A percentile compares a stretch with the other conserved stretches of the same genome.
phyloP scores from a whole-genome alignment of 1,140 invertebrate genomes.

The Andricus grossulariae region DNA sequence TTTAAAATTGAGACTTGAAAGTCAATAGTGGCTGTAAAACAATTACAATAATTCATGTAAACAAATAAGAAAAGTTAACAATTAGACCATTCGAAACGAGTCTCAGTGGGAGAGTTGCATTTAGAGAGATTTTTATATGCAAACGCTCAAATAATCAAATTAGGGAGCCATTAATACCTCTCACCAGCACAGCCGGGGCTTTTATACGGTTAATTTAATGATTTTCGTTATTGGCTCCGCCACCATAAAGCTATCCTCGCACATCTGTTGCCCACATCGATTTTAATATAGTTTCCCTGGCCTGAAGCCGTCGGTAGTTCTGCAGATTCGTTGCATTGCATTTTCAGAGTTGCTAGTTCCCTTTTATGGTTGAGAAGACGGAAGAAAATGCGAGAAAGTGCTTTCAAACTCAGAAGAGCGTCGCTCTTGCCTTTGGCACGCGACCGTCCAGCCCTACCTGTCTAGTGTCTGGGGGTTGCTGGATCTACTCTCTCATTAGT shows the following conservation, averaged over 20 bases:
- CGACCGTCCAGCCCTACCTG: neutral
- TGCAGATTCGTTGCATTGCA: neutral
- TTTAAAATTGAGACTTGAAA: no score
- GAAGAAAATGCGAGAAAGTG: neutral
- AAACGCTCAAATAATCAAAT: conserved; percentile 68
- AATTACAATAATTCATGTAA: no score
- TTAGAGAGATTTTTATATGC: conserved; percentile 38
- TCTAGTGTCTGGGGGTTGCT: no score
- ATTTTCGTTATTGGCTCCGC: conserved; percentile 71
- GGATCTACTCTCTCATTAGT: neutral
- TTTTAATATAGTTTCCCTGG: conserved; percentile 68
- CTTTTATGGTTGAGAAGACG: neutral
- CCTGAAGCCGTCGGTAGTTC: neutral
- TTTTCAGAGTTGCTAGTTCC: neutral
- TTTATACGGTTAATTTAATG: conserved; percentile 67
- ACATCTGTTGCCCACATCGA: conserved; percentile 73
- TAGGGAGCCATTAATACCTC: conserved; percentile 66
- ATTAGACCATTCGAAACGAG: neutral
- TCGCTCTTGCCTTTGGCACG: neutral
- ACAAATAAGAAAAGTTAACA: no score
- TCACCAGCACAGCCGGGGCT: conserved; percentile 20
- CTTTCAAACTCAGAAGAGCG: neutral
- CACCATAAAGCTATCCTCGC: conserved; percentile 69
- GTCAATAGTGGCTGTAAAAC: no score
- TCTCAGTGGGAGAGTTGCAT: conserved; percentile 28